Base-by-base conservation (phyloP, 1,140 invertebrate species). In the Micrasema minimum region DNA sequence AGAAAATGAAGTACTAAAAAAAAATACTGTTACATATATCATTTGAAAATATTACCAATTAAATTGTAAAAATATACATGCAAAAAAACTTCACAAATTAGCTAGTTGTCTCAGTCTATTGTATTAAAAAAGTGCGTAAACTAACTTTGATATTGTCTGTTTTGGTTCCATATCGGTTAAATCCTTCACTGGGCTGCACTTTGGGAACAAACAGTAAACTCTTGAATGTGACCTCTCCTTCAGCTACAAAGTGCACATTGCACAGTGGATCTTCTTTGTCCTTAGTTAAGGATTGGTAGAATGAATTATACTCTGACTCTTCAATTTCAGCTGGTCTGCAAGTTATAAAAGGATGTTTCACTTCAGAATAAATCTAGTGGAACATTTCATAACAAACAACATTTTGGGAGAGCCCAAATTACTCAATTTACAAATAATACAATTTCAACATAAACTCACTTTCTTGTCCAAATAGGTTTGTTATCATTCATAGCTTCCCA, bases 201-300 rank as follows among this genome's bases (percentile, higher is more conserved):
- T 91, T 91, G 4, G 97, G 97, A 51, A 99, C 90, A 82, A 93
- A 99, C 12, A 99, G 84, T 70, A 99, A 89, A 57, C 96, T 94
- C 83, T 98, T 98, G 87, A 99, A 99, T 1, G 96, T 97, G 0
- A 99, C 97, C 85, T 99, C 98, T 72, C 98, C 98, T 85, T 99
- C 98, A 50, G 98, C 97, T 48, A 96, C 89, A 82, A 99, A 99
- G 81, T 99, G 97, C n/a, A 93, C 92, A 76, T 96, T 92, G 4
- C 91, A 88, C 18, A 99, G 81, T 3, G 96, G 96, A 18, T 93
- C 90, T 62, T 92, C 89, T n/a, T 85, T 87, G 79, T 98, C 96
- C 81, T 97, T 98, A 41, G 95, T 96, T 50, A 99, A 85, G 11
- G 92, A 89, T 79, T 96, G 96, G 85, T 98, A 99, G 83, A 99